These are phyloP conservation scores for Dysmachus trigonus DNA, from an alignment of 2,888 invertebrate genomes.

Conservation along the genomic window DNA sequence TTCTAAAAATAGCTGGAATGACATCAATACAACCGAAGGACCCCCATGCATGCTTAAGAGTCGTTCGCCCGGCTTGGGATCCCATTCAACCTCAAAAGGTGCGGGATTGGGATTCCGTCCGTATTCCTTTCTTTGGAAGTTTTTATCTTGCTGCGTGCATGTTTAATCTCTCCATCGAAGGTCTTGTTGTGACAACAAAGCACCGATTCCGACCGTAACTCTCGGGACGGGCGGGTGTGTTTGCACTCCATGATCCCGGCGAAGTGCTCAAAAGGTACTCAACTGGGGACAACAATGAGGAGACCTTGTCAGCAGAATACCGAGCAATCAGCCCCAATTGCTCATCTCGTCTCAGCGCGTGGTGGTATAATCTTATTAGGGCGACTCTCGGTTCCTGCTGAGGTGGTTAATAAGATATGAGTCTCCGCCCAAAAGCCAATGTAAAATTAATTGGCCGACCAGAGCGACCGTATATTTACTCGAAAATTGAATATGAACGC, in stretches of 20 bases:
- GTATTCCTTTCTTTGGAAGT: not conserved
- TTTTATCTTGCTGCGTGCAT: not conserved
- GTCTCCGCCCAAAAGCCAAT: not conserved
- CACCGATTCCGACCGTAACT: not conserved
- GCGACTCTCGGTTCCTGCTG: not conserved
- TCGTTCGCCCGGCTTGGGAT: not conserved
- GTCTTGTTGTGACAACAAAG: not conserved
- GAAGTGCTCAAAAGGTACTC: not conserved
- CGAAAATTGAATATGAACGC: not conserved
- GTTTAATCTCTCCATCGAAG: not conserved
- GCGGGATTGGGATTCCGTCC: not conserved
- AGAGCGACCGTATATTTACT: not conserved
- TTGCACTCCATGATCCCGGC: not conserved
- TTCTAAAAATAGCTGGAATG: not conserved
- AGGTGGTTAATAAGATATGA: not conserved
- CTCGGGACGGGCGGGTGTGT: not conserved
- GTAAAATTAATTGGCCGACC: not conserved
- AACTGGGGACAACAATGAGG: not conserved
- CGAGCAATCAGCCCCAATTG: not conserved
- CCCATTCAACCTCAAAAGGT: not conserved
- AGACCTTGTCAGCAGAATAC: not conserved
- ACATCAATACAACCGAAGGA: not conserved
- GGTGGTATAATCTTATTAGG: not conserved
- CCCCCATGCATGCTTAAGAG: not conserved
- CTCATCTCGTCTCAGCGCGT: not conserved